Evolutionary conservation across 2,797 vertebrate genomes (phyloP), one percentile per base, ranked within the genome.

Genomic region (Glyptemys insculpta): DNA sequence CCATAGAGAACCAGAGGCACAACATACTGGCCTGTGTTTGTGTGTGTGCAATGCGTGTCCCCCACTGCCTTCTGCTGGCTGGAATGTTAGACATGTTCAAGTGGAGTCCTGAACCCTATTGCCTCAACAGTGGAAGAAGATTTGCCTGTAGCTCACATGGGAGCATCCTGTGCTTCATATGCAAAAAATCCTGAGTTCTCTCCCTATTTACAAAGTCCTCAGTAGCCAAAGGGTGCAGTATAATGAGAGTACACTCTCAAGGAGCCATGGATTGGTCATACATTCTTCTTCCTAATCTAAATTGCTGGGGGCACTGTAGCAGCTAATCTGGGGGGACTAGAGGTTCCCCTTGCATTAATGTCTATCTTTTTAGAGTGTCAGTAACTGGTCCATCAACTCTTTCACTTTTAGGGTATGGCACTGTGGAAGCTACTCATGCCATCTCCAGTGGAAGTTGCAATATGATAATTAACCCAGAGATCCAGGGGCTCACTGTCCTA

Each of bases 271-370:
- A 79, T 19, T 9, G 0, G 59, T 54, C 23, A 54, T 2, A 47
- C 29, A 49, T 37, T 91, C 44, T 37, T n/a, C 37, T 90, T 87
- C 87, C 25, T n/a, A 44, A 74, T 14, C 50, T 72, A 68, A 87
- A 57, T 27, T n/a, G 41, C 37, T 81, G 34, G 29, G 85, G 79
- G 68, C 50, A 81, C 49, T 18, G 52, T 6, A 12, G 65, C 25
- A 84, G 81, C 9, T 49, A 25, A 1, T 4, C 27, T 0, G 68
- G 57, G 52, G 41, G 65, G 74, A 83, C 49, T 74, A 1, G 0
- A 44, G 34, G 1, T 49, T 0, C 18, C 65, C n/a, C 0, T 1
- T 81, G 29, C 54, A 27, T 1, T 16, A 25, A 31, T 85, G 50
- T 89, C 44, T 62, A 44, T 53, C 80, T 82, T 72, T 89, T 29